These are phyloP conservation scores for Marronus borbonicus DNA, from an alignment of 2,888 invertebrate genomes.

Conservation along the genomic window DNA sequence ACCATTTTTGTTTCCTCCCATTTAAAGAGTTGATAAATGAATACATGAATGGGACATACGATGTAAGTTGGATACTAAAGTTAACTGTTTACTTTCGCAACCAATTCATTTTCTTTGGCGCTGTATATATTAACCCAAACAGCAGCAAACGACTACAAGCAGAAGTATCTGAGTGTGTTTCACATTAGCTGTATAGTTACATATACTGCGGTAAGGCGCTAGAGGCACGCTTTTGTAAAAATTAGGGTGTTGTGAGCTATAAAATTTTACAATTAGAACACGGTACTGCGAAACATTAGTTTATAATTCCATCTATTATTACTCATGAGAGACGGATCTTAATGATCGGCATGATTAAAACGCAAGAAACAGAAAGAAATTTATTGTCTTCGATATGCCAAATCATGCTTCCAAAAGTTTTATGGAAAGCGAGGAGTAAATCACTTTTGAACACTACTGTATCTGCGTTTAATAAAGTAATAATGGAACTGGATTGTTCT, in stretches of 20 bases:
- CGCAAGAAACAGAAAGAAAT: background rate
- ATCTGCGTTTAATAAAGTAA: too few relatives aligned
- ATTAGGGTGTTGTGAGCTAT: slow-evolving; percentile 13
- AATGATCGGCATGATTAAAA: background rate
- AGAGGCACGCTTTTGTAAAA: slow-evolving; percentile 21
- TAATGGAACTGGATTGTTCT: background rate
- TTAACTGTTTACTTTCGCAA: too few relatives aligned
- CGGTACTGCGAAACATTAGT: background rate
- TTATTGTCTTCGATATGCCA: too few relatives aligned
- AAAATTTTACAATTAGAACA: slow-evolving; percentile 16
- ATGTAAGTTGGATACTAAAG: too few relatives aligned
- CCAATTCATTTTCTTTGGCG: background rate
- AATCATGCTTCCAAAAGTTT: too few relatives aligned
- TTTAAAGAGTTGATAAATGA: too few relatives aligned
- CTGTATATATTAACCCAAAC: background rate
- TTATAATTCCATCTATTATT: slow-evolving; percentile 1
- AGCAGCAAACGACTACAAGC: slow-evolving; percentile 4
- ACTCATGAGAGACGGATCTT: background rate
- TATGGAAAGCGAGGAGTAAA: too few relatives aligned
- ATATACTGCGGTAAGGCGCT: background rate
- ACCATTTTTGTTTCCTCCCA: too few relatives aligned
- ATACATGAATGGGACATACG: too few relatives aligned
- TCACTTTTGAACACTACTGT: too few relatives aligned
- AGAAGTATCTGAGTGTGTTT: slow-evolving; percentile 6
- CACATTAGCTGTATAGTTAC: background rate